Conservation (phyloP, 2,797 vertebrate genomes). For the Sebastes itinus region DNA sequence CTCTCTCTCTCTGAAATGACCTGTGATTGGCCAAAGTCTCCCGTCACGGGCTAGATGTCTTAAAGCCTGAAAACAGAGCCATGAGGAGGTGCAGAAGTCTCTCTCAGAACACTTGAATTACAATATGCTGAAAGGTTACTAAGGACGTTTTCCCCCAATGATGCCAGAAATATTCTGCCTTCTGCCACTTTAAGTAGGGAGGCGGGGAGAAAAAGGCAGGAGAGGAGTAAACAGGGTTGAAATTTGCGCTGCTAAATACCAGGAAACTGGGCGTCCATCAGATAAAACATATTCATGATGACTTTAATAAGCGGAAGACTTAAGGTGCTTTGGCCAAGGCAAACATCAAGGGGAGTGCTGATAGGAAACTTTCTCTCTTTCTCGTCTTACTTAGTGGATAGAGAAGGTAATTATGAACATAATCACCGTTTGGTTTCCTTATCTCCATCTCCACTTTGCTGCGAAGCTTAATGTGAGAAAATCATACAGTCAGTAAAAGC, state of each 20-base stretch:
- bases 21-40: too few species aligned
- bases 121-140: too few species aligned
- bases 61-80: too few species aligned
- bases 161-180: too few species aligned
- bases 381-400: constrained; percentile 61
- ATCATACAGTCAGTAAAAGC: constrained; percentile 42
- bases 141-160: too few species aligned
- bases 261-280: constrained; percentile 82
- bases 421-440: constrained; percentile 82
- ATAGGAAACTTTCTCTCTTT: constrained; percentile 67
- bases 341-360: constrained; percentile 82
- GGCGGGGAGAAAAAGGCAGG: constrained; percentile 31
- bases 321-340: constrained; percentile 79
- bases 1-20: too few species aligned
- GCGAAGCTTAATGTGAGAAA: constrained; percentile 73
- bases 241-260: constrained; percentile 67
- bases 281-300: constrained; percentile 78
- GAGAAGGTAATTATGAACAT: constrained; percentile 73
- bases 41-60: too few species aligned
- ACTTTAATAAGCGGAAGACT: constrained; percentile 82
- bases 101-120: too few species aligned
- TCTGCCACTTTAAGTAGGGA: background rate
- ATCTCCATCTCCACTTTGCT: constrained; percentile 69
- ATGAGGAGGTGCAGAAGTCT: too few species aligned
- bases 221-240: constrained; percentile 47